These are phyloP conservation scores for Sylvia borin DNA, from an alignment of 2,797 vertebrate genomes.

Conservation along the genomic window DNA sequence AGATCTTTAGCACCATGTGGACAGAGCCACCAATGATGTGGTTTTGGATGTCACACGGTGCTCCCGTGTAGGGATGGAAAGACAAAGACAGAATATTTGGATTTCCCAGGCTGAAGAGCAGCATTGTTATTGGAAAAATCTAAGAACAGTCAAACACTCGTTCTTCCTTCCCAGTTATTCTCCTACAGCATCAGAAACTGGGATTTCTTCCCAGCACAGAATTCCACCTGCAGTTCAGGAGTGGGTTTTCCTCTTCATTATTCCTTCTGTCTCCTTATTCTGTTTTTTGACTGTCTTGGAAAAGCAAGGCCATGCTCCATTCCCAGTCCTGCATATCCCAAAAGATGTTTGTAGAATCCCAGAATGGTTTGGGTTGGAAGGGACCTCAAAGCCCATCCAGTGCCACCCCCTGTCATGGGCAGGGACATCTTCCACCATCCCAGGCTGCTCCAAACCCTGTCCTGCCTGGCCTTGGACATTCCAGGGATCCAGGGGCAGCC, in stretches of 20 bases:
- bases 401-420: not conserved
- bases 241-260: not conserved
- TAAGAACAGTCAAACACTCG: accelerated
- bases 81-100: not conserved
- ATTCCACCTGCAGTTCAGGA: not conserved
- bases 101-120: not conserved
- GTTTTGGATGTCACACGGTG: not conserved
- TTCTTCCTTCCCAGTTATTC: not conserved
- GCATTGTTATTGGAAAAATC: accelerated
- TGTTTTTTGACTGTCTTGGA: not conserved
- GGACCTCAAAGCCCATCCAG: accelerated
- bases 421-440: accelerated
- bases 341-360: not conserved
- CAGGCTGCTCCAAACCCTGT: not conserved
- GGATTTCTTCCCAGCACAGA: not conserved
- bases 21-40: not conserved
- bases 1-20: not conserved
- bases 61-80: not conserved
- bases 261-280: not conserved
- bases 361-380: not conserved
- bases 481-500: not conserved
- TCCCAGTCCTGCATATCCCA: not conserved
- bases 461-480: not conserved
- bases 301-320: not conserved
- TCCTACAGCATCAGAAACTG: not conserved